Base-by-base conservation (phyloP, 2,797 vertebrate genomes). In the Oceanodroma leucorhoa region DNA sequence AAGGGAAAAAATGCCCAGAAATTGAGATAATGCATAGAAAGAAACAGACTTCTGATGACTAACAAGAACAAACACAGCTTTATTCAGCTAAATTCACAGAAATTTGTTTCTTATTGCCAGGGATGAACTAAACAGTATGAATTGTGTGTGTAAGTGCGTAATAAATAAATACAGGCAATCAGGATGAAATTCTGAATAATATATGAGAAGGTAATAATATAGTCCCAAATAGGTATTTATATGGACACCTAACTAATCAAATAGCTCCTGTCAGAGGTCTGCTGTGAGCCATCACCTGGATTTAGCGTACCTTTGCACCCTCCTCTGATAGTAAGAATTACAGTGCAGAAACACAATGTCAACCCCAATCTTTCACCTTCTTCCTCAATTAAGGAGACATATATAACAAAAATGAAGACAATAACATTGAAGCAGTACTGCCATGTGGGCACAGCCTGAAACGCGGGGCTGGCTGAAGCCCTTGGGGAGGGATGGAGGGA, bases 1-100 rank as follows among this genome's bases (percentile, higher is more conserved):
- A 95, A 95, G 87, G 67, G 67, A 51, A 48, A 94, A 96, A 90
- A 72, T 82, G 80, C 69, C 73, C 89, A 93, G 93, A 96, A 96
- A 94, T 79, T 75, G 67, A 94, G 83, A 87, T 92, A 91, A 95
- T 89, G 70, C 83, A 66, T 46, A 73, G 75, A 90, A 94, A 87
- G 67, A 76, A 93, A 0, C 2, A 95, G 82, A 90, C 53, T 95
- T 94, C 26, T 32, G 79, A 83, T 43, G 87, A 91, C 90, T 91
- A 93, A 90, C 79, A 86, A 91, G 92, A 90, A 81, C 61, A 88
- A 94, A 86, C 61, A 83, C 30, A 81, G 51, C 57, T 92, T 92
- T 91, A 87, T 92, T 94, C 72, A 69, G 75, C 61, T 90, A 94
- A 93, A 93, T 76, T 87, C 87, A 81, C 65, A 87, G 75, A 81